Evolutionary conservation across 2,113 vertebrate genomes (phyloP).

Genomic region (Morone chrysops): DNA sequence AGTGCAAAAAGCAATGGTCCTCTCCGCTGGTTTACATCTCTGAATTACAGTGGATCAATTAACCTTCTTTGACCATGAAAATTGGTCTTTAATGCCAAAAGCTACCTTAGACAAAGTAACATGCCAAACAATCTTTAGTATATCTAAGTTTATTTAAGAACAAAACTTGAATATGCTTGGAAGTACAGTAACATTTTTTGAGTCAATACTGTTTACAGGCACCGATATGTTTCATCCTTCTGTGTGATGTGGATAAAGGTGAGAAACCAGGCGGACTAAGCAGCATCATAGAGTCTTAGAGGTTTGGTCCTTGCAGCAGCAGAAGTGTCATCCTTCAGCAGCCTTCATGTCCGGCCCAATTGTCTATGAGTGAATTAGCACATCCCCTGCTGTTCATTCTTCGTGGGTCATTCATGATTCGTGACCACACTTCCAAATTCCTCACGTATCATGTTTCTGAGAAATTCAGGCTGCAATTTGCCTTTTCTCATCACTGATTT

Average conservation of each 20-base stretch:
- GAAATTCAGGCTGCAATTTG: neutral
- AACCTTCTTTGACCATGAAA: neutral
- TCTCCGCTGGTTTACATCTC: neutral
- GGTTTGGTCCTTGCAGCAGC: neutral
- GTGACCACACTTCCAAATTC: constrained; percentile 7
- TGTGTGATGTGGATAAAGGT: neutral
- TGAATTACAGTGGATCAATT: neutral
- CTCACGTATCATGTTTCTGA: neutral
- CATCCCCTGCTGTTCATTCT: constrained; percentile 35
- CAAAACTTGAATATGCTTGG: neutral
- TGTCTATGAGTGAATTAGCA: constrained; percentile 26
- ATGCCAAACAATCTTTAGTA: neutral
- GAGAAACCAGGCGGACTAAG: neutral
- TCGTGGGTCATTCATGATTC: constrained; percentile 9
- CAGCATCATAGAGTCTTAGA: neutral
- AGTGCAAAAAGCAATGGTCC: neutral
- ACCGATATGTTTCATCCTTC: no score
- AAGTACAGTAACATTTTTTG: neutral
- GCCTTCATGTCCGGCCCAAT: neutral
- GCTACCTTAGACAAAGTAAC: neutral
- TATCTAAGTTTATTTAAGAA: neutral
- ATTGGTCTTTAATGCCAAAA: neutral
- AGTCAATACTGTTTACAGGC: neutral
- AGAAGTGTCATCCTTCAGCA: neutral
- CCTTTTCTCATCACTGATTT: neutral